Conservation (phyloP, 23 tunicate genomes). For the Oikopleura albicans region DNA sequence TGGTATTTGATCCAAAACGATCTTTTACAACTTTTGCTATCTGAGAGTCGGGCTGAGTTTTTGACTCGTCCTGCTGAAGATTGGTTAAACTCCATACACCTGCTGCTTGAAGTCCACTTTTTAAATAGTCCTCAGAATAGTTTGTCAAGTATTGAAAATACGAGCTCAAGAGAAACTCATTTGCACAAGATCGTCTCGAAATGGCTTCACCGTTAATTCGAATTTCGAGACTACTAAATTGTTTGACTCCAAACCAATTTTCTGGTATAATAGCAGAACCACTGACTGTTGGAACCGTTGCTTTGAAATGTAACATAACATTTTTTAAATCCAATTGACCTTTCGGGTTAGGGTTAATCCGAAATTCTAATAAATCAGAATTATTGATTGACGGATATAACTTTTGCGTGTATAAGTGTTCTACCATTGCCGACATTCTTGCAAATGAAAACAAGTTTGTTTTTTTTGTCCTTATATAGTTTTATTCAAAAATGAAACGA, state of each 20-base stretch:
- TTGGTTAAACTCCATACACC: background rate
- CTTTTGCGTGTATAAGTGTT: background rate
- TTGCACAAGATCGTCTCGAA: background rate
- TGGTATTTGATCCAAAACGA: too few species aligned
- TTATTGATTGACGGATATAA: background rate
- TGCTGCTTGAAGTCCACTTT: background rate
- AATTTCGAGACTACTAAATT: background rate
- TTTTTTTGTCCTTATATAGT: too few species aligned
- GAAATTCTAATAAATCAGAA: background rate
- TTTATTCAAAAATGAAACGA: background rate
- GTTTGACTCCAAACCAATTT: background rate
- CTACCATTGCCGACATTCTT: background rate
- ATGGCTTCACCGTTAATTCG: background rate
- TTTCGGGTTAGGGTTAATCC: background rate
- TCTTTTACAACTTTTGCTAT: too few species aligned
- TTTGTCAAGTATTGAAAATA: background rate
- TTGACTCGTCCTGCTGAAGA: too few species aligned
- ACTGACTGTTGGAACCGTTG: too few species aligned
- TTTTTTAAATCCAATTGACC: background rate
- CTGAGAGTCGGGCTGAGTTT: too few species aligned
- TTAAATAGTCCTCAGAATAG: background rate
- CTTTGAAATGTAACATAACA: background rate
- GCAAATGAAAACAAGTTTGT: background rate
- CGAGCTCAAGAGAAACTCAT: background rate
- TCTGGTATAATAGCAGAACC: background rate